These are phyloP conservation scores for Chionodraco myersi DNA, from an alignment of 2,113 vertebrate species.

Conservation along the genomic window DNA sequence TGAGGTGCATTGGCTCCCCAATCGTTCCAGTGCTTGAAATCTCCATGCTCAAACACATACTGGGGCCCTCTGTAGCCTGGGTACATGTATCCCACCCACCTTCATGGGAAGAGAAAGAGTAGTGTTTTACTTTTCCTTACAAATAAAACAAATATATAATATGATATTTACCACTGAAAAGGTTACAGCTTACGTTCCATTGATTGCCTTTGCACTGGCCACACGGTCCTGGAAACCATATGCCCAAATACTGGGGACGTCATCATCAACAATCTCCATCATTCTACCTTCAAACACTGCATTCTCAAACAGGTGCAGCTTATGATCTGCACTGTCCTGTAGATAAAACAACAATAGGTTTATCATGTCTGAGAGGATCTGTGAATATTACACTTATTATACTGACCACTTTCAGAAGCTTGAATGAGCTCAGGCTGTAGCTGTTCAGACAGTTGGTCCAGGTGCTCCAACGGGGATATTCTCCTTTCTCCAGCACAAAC, in stretches of 20 bases:
- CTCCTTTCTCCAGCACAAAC: constrained; percentile 91
- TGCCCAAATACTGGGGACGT: constrained; percentile 92
- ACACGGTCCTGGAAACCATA: constrained; percentile 92
- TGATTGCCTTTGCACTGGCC: constrained; percentile 88
- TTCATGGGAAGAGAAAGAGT: constrained; percentile 58
- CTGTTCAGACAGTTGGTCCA: constrained; percentile 90
- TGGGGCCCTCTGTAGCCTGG: constrained; percentile 92
- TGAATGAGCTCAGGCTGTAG: constrained; percentile 80
- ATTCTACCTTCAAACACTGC: constrained; percentile 86
- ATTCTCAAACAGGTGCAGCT: constrained; percentile 91
- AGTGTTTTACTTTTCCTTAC: constrained; percentile 6
- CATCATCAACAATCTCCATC: constrained; percentile 93
- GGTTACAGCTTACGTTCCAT: constrained; percentile 90
- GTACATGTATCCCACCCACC: constrained; percentile 93
- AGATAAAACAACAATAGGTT: constrained; percentile 7
- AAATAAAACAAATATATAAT: not conserved
- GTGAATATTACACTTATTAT: not conserved
- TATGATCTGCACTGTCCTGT: constrained; percentile 90
- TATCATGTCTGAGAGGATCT: not conserved
- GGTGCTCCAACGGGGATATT: constrained; percentile 90
- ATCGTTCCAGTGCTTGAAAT: constrained; percentile 94
- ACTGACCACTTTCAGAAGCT: constrained; percentile 89
- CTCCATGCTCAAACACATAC: constrained; percentile 89
- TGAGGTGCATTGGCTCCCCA: constrained; percentile 90
- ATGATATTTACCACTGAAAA: not conserved